These are phyloP conservation scores for Lacerta agilis DNA, from an alignment of 2,797 vertebrate genomes.

Conservation along the genomic window DNA sequence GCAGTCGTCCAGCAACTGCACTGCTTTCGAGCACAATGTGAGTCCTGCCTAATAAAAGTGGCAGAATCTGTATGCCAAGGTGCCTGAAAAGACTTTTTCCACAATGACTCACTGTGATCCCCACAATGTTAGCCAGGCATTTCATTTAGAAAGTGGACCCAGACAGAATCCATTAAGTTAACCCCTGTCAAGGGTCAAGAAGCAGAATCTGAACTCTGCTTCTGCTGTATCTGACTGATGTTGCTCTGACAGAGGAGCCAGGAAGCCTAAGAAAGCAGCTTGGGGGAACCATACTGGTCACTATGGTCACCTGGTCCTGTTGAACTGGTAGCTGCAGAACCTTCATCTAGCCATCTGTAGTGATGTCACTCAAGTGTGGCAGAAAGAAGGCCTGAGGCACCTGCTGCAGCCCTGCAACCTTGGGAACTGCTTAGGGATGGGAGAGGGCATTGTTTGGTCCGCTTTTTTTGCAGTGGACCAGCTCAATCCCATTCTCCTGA, in stretches of 20 bases:
- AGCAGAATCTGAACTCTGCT: not conserved
- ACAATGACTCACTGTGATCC: not conserved
- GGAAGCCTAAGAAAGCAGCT: not conserved
- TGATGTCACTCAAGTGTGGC: not conserved
- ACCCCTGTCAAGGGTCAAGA: not conserved
- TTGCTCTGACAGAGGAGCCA: not conserved
- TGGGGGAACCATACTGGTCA: not conserved
- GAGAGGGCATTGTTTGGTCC: too few species aligned
- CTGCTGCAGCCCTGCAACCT: too few species aligned
- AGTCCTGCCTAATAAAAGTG: not conserved
- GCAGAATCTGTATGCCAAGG: not conserved
- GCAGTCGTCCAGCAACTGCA: constrained; percentile 8
- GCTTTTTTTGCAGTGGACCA: too few species aligned
- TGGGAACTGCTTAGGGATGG: too few species aligned
- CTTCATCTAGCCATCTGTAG: not conserved
- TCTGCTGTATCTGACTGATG: not conserved
- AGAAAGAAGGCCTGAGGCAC: not conserved
- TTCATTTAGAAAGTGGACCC: not conserved
- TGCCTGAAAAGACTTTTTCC: not conserved
- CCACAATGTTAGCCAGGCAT: not conserved
- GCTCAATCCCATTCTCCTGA: too few species aligned
- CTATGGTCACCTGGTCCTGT: not conserved
- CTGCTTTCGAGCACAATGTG: not conserved
- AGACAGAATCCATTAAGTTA: not conserved
- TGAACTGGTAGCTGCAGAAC: not conserved